These are phyloP conservation scores for Drosophila ficusphila DNA, from an alignment of 1,140 invertebrate genomes.

Conservation along the genomic window DNA sequence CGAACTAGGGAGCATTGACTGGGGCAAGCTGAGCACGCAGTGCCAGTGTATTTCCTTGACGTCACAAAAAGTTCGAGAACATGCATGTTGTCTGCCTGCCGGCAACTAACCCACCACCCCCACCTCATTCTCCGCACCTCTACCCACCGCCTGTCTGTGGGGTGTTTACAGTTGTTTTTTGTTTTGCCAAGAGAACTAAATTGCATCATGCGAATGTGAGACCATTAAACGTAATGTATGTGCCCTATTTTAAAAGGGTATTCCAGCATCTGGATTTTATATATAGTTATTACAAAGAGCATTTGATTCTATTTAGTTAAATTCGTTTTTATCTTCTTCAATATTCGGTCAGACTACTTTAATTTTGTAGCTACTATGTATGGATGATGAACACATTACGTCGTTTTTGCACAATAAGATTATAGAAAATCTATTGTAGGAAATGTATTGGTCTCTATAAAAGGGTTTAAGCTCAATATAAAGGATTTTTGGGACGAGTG, in stretches of 20 bases:
- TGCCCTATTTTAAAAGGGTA: slow-evolving; percentile 31
- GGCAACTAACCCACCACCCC: slow-evolving; percentile 16
- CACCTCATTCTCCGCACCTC: background rate
- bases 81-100: slow-evolving; percentile 21
- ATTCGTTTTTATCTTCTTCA: no score
- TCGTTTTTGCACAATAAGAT: no score
- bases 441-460: no score
- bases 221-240: slow-evolving; percentile 16
- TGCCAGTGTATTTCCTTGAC: slow-evolving; percentile 32
- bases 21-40: slow-evolving; percentile 5
- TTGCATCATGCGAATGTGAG: slow-evolving; percentile 28
- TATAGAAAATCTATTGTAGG: no score
- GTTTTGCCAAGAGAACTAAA: slow-evolving; percentile 26
- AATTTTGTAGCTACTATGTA: no score
- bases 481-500: no score
- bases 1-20: slow-evolving; percentile 37
- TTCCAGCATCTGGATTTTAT: slow-evolving; percentile 12
- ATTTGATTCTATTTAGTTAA: no score
- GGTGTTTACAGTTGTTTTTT: slow-evolving; percentile 42
- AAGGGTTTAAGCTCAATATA: no score
- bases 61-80: slow-evolving; percentile 40
- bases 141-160: background rate
- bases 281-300: no score
- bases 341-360: no score
- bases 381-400: no score